phyloP scores from a whole-genome alignment of 2,113 vertebrate species.

The Grantiella picta region DNA sequence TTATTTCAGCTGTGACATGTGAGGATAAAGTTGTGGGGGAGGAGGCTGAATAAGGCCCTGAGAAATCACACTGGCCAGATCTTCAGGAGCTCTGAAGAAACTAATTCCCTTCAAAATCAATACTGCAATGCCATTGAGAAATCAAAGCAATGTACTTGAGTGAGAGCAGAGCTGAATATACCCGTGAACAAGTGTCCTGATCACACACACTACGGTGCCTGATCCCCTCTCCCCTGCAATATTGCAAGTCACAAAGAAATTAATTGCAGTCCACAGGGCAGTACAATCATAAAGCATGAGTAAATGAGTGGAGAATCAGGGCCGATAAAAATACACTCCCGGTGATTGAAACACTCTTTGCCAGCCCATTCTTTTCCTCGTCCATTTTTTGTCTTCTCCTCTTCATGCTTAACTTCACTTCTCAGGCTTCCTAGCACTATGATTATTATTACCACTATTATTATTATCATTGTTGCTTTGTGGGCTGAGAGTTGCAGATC shows the following conservation, averaged over 20 bases:
- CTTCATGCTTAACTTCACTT: conserved; percentile 50
- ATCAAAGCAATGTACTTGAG: conserved; percentile 41
- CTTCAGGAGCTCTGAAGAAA: conserved; percentile 48
- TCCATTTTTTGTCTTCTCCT: conserved; percentile 16
- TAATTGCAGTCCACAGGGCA: conserved; percentile 17
- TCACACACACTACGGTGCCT: neutral
- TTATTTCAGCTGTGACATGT: conserved; percentile 44
- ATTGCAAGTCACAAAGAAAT: conserved; percentile 4
- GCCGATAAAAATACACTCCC: neutral
- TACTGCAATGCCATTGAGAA: conserved; percentile 52
- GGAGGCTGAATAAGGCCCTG: neutral
- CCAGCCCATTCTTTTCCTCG: neutral
- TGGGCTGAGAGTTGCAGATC: conserved; percentile 62
- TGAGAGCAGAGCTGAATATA: neutral
- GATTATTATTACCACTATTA: conserved; percentile 63
- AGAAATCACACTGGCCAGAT: conserved; percentile 33
- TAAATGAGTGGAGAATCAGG: neutral
- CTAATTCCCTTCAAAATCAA: conserved; percentile 63
- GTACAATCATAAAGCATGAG: neutral
- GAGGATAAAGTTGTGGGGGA: conserved; percentile 44
- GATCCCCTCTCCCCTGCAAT: neutral
- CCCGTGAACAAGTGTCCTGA: neutral
- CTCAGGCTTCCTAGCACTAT: conserved; percentile 19
- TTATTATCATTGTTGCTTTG: conserved; percentile 70
- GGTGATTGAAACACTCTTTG: neutral